phyloP scores from a whole-genome alignment of 2,113 vertebrate species.

The Notothenia rossii region DNA sequence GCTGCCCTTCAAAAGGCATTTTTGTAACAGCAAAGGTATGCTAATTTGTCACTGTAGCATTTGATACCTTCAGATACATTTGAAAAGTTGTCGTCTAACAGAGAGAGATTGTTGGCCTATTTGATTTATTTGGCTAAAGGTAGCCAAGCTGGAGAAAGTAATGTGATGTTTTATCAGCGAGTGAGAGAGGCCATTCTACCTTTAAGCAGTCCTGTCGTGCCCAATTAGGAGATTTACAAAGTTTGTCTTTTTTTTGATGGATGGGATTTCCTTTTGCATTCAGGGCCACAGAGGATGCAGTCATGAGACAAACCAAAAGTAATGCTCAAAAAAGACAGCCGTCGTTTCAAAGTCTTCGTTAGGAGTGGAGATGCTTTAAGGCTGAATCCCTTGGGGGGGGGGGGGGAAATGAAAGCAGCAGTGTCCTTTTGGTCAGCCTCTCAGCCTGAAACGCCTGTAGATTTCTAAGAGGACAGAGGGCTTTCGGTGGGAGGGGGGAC shows the following conservation, averaged over 20 bases:
- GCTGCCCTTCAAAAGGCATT: neutral
- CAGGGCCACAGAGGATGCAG: slow-evolving; percentile 32
- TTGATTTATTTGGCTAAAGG: slow-evolving; percentile 61
- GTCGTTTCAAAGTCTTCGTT: slow-evolving; percentile 58
- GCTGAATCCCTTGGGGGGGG: slow-evolving; percentile 45
- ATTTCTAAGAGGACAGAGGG: slow-evolving; percentile 53
- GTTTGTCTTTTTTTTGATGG: slow-evolving; percentile 57
- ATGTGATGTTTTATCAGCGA: slow-evolving; percentile 57
- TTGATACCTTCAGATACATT: slow-evolving; percentile 19
- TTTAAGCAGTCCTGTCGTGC: slow-evolving; percentile 53
- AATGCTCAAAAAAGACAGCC: slow-evolving; percentile 25
- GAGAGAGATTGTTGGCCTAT: slow-evolving; percentile 45
- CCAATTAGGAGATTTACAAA: slow-evolving; percentile 69
- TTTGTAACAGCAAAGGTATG: neutral
- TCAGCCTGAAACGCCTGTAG: slow-evolving; percentile 55
- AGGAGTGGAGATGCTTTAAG: slow-evolving; percentile 53
- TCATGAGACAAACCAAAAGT: slow-evolving; percentile 44
- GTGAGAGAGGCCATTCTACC: slow-evolving; percentile 36
- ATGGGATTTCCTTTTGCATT: slow-evolving; percentile 49
- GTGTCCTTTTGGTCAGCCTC: slow-evolving; percentile 54
- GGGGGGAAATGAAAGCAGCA: slow-evolving; percentile 57
- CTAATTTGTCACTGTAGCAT: neutral
- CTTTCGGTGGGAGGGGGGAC: neutral
- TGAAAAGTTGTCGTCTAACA: slow-evolving; percentile 16
- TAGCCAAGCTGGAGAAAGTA: slow-evolving; percentile 57